phyloP scores from a whole-genome alignment of 2,888 invertebrate species.

The Sphinx pinastri region DNA sequence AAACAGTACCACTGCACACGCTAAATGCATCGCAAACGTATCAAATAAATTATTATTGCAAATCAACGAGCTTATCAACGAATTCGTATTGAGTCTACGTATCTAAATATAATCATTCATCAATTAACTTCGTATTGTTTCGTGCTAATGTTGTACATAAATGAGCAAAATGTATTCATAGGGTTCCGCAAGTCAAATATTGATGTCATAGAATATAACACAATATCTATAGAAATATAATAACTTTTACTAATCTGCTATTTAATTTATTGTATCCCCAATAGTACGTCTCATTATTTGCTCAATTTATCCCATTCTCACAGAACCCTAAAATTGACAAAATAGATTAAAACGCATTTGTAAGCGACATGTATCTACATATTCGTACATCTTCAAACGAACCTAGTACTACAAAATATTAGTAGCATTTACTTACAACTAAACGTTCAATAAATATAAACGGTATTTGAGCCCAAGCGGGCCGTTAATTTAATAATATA shows the following conservation, averaged over 20 bases:
- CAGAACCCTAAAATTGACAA: slow-evolving; percentile 46
- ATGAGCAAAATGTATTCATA: slow-evolving; percentile 40
- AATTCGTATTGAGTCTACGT: slow-evolving; percentile 14
- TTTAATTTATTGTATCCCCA: not conserved
- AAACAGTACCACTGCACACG: slow-evolving; percentile 14
- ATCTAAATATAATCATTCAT: slow-evolving; percentile 32
- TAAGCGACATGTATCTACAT: slow-evolving; percentile 42
- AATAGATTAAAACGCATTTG: slow-evolving; percentile 38
- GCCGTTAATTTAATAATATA: slow-evolving; percentile 59
- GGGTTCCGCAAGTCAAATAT: slow-evolving; percentile 24
- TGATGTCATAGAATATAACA: slow-evolving; percentile 2
- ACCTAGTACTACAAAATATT: slow-evolving; percentile 55
- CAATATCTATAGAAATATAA: slow-evolving; percentile 2
- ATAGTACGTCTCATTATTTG: not conserved
- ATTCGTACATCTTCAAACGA: slow-evolving; percentile 40
- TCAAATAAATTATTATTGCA: slow-evolving; percentile 27
- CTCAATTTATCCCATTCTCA: slow-evolving; percentile 34
- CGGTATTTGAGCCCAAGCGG: slow-evolving; percentile 50
- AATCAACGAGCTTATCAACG: slow-evolving; percentile 21
- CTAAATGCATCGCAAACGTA: slow-evolving; percentile 37
- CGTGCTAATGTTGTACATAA: slow-evolving; percentile 34
- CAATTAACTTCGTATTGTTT: slow-evolving; percentile 29
- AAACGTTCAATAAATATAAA: slow-evolving; percentile 56
- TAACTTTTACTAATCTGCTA: not conserved
- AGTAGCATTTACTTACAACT: slow-evolving; percentile 59